Evolutionary conservation across 2,113 vertebrate species (phyloP), one percentile per base, ranked within the genome.

Genomic region (Bubo scandiacus): DNA sequence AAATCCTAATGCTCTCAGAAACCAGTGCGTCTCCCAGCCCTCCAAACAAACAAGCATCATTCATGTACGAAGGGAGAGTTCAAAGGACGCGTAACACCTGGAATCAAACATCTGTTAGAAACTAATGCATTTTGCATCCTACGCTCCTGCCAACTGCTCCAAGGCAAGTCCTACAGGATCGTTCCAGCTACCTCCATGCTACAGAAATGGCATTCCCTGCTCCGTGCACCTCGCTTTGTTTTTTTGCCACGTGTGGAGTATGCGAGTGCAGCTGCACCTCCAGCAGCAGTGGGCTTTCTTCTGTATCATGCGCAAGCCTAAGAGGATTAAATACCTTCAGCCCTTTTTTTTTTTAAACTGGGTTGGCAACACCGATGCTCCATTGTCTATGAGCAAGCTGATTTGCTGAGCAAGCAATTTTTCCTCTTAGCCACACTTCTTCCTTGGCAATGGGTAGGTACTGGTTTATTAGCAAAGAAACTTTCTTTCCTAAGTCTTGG

Each of bases 51-150:
- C 87, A 93, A 79, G 79, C 91, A 87, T 12, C 84, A 1, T 19
- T 92, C 86, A 42, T 82, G 77, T 82, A 90, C 10, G 65, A 66
- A 90, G 80, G 82, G 81, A 85, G 80, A 93, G 91, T 94, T 95
- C 87, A 95, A 95, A 97, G 94, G 86, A 96, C 80, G 65, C 14
- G 11, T 61, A 88, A 94, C 96, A 97, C 96, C 96, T 97, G 95
- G 96, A 98, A 97, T 95, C 86, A 94, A 92, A 91, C 90, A 97
- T 96, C 90, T 96, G 89, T 90, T 95, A 85, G 77, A 94, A 92
- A 67, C 92, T 55, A 83, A 95, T 81, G 88, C 54, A 77, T 96
- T 96, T 97, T 94, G 79, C 88, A 88, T 94, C 94, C 47, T 38
- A 93, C 59, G 73, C 62, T 92, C 32, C 58, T 94, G 95, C 97